phyloP scores from a whole-genome alignment of 2,797 vertebrate genomes.

The Crocidura indochinensis region DNA sequence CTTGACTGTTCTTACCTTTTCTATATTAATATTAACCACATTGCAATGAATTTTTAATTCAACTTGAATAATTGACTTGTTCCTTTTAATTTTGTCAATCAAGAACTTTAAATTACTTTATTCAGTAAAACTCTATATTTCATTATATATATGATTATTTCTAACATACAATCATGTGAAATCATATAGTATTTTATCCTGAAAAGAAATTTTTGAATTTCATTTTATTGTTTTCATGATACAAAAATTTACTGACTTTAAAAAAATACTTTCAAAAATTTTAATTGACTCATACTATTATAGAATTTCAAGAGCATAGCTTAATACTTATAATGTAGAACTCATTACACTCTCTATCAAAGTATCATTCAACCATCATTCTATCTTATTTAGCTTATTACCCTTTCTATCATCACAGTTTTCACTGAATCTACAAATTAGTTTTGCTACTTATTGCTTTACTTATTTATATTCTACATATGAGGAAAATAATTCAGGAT shows the following conservation, averaged over 20 bases:
- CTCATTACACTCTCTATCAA: too few species aligned
- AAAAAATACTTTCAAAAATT: not conserved
- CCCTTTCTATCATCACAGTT: too few species aligned
- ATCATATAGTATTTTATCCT: slow-evolving; percentile 53
- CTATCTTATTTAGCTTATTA: too few species aligned
- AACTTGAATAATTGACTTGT: slow-evolving; percentile 56
- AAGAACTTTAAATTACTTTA: slow-evolving; percentile 29
- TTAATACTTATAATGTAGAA: too few species aligned
- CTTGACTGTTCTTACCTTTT: slow-evolving; percentile 62
- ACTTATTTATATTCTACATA: too few species aligned
- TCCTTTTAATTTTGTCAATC: slow-evolving; percentile 15
- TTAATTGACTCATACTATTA: too few species aligned
- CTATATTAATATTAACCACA: slow-evolving; percentile 68
- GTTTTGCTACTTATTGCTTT: too few species aligned
- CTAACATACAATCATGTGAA: slow-evolving; percentile 6
- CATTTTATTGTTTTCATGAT: slow-evolving; percentile 13
- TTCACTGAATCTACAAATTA: too few species aligned
- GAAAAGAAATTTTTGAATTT: slow-evolving; percentile 29
- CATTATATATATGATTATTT: slow-evolving; percentile 9
- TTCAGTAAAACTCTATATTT: slow-evolving; percentile 64
- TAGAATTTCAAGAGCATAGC: too few species aligned
- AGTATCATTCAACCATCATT: too few species aligned
- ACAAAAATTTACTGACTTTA: slow-evolving; percentile 41
- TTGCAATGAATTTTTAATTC: slow-evolving; percentile 43
- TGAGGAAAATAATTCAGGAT: too few species aligned